Base-by-base conservation (phyloP, 2,797 vertebrate genomes). In the Danionella dracula region DNA sequence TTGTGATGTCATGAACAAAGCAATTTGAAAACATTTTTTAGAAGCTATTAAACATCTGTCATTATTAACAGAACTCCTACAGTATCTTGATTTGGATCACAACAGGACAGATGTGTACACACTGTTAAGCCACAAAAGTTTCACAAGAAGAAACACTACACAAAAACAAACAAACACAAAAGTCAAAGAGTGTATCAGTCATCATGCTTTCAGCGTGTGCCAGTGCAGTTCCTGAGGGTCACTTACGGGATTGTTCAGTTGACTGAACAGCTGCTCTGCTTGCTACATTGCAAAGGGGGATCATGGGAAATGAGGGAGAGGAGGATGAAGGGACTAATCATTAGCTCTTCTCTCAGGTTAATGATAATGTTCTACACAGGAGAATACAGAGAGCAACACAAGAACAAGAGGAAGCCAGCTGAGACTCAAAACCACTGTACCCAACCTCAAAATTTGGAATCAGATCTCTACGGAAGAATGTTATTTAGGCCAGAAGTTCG, bases 261-360 rank as follows among this genome's bases (percentile, higher is more conserved):
- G 96, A 98, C 95, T 97, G 93, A 99, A 98, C 89, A 99, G 96
- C 90, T 98, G 95, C 87, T 99, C 95, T 89, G 96, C 95, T 93
- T 98, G 95, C 95, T 99, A 95, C 89, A 93, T 92, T 91, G 93
- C 90, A 92, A 93, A 94, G 88, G 86, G 88, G 85, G 83, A 85
- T 57, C 77, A 87, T 86, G 87, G 86, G 88, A 88, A 90, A 83
- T 87, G 87, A 82, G 84, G 88, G 87, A 83, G 83, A 85, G 76
- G 82, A 86, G 87, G 88, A 87, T 79, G 88, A 87, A 86, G 90
- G 90, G 81, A 91, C 89, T 91, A 91, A 87, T 87, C 88, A 86
- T 90, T 88, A 94, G 90, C 90, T 78, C 87, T 85, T 78, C 82
- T 88, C 17, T 85, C 54, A 65, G 48, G 40, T 48, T 42, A 51